Evolutionary conservation across 2,113 vertebrate species (phyloP).

Genomic region (Excalfactoria chinensis): DNA sequence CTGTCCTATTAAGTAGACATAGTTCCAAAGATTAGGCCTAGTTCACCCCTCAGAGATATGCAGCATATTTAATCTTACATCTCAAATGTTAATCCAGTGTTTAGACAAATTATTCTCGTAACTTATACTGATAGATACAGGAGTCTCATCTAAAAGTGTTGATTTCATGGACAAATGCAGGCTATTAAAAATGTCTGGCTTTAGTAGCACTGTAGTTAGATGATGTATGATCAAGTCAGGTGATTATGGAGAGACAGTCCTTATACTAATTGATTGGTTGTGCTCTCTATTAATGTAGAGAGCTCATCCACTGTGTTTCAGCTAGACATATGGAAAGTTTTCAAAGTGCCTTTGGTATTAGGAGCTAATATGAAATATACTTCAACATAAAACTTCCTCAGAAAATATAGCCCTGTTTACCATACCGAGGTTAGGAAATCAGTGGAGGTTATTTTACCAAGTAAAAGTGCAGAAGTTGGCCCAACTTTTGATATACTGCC

Average conservation of each 20-base stretch:
- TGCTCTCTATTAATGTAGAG: not conserved
- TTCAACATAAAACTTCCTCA: not conserved
- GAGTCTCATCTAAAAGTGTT: not conserved
- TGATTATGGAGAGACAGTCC: not conserved
- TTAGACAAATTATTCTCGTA: not conserved
- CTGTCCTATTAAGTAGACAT: not conserved
- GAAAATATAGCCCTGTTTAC: conserved; percentile 2
- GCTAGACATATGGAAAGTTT: conserved; percentile 9
- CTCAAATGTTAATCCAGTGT: not conserved
- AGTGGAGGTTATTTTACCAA: not conserved
- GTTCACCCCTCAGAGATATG: not conserved
- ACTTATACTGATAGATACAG: not conserved
- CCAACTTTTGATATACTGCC: not conserved
- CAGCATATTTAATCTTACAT: not conserved
- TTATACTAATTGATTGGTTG: conserved; percentile 19
- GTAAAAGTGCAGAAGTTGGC: not conserved
- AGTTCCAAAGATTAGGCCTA: not conserved
- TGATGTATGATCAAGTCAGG: not conserved
- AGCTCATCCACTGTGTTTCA: conserved; percentile 12
- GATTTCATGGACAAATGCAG: not conserved
- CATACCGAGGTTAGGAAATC: not conserved
- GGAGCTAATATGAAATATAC: not conserved
- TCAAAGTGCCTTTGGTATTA: conserved; percentile 7
- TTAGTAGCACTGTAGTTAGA: not conserved
- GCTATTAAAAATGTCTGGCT: not conserved